Evolutionary conservation across 2,113 vertebrate genomes (phyloP).

Genomic region (Heloderma charlesbogerti): DNA sequence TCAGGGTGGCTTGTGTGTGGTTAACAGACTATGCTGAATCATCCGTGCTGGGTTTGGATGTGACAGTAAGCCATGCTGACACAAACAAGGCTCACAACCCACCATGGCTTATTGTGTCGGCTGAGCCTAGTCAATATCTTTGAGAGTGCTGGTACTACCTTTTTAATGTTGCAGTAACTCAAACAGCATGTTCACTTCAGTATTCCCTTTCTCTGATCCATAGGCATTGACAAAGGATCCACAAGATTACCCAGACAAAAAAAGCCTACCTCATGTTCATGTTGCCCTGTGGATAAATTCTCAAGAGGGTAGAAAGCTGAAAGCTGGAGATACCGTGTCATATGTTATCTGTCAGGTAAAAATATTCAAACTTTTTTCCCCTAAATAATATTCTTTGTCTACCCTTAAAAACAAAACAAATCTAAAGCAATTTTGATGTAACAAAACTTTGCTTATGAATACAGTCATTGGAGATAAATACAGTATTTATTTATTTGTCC

Average conservation of each 20-base stretch:
- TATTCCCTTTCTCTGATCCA: slow-evolving; percentile 31
- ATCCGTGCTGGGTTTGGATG: too few species aligned
- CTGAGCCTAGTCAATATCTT: not conserved
- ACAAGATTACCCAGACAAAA: slow-evolving; percentile 98
- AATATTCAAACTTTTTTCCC: slow-evolving; percentile 23
- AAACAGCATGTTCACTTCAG: slow-evolving; percentile 9
- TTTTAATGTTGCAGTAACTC: slow-evolving; percentile 12
- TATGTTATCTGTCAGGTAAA: slow-evolving; percentile 97
- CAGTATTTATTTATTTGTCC: not conserved
- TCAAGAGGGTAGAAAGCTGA: slow-evolving; percentile 91
- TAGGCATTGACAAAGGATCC: slow-evolving; percentile 97
- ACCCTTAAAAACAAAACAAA: slow-evolving; percentile 26
- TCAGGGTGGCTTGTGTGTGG: too few species aligned
- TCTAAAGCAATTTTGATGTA: not conserved
- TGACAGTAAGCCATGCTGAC: not conserved
- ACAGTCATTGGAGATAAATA: not conserved
- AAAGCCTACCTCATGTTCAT: slow-evolving; percentile 94
- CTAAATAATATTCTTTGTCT: slow-evolving; percentile 24
- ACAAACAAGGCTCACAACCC: too few species aligned
- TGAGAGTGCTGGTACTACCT: not conserved
- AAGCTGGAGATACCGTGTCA: slow-evolving; percentile 95
- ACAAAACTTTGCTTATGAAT: not conserved
- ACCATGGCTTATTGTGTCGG: too few species aligned
- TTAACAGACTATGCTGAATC: too few species aligned
- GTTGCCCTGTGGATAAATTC: slow-evolving; percentile 99